Evolutionary conservation across 2,113 vertebrate species (phyloP).

Genomic region (Sterna hirundo): DNA sequence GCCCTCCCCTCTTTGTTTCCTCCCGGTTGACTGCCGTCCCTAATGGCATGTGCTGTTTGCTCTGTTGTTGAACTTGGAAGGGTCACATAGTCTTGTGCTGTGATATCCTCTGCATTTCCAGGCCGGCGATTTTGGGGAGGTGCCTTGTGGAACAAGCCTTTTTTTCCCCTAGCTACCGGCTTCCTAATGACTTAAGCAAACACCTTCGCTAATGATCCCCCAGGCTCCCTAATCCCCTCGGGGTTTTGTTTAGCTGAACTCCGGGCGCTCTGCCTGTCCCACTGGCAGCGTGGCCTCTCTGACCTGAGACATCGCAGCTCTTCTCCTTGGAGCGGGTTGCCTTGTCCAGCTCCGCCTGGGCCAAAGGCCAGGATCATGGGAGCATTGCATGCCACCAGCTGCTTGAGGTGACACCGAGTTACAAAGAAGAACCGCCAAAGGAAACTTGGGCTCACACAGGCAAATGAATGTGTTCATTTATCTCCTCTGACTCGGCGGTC

Average conservation of each 20-base stretch:
- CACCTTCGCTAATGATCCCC: conserved; percentile 86
- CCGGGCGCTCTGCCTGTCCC: conserved; percentile 80
- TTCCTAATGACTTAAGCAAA: conserved; percentile 99
- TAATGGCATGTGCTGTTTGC: conserved; percentile 91
- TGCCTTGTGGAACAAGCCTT: conserved; percentile 80
- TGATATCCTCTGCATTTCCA: conserved; percentile 86
- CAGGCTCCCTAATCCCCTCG: conserved; percentile 78
- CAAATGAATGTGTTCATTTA: conserved; percentile 83
- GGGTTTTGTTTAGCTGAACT: conserved; percentile 87
- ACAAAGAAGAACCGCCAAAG: conserved; percentile 82
- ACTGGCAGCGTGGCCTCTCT: conserved; percentile 88
- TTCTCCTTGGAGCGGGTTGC: conserved; percentile 85
- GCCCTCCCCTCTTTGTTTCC: conserved; percentile 67
- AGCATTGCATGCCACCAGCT: conserved; percentile 92
- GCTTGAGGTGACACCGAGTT: conserved; percentile 85
- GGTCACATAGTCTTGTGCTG: conserved; percentile 79
- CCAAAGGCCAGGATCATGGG: conserved; percentile 90
- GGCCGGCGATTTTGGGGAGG: conserved; percentile 74
- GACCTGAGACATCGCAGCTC: conserved; percentile 88
- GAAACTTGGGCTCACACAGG: conserved; percentile 71
- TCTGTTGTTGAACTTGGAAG: conserved; percentile 99
- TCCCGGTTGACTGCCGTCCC: conserved; percentile 70
- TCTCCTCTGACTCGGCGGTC: conserved; percentile 60
- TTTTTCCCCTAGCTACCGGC: conserved; percentile 87
- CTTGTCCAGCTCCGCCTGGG: conserved; percentile 88